Conservation (phyloP, 1,140 invertebrate species). For the Bombus picipes region DNA sequence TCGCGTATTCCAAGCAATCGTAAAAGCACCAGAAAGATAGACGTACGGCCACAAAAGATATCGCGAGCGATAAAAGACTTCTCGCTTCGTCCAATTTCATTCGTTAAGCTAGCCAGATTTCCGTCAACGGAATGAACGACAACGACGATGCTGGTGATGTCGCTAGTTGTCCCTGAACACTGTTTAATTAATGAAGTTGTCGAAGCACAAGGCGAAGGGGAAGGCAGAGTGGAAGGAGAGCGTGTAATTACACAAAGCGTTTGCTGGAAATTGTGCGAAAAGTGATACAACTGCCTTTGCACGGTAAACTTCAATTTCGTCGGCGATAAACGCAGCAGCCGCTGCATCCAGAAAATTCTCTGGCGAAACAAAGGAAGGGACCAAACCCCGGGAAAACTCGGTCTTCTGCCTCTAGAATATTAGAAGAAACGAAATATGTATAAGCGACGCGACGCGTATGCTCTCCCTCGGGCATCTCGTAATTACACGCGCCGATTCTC, state of each 20-base stretch:
- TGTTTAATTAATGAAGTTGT: constrained; percentile 28
- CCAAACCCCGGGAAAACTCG: no score
- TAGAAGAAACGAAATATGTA: no score
- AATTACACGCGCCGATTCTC: no score
- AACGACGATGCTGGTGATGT: not conserved
- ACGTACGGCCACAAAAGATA: no score
- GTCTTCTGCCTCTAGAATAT: no score
- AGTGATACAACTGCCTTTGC: constrained; percentile 6
- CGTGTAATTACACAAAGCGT: constrained; percentile 28
- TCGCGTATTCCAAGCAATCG: no score
- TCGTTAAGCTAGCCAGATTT: not conserved
- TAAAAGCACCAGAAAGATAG: no score
- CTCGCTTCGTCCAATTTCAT: no score
- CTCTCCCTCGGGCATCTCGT: no score
- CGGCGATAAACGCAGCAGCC: constrained; percentile 11
- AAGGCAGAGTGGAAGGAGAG: not conserved
- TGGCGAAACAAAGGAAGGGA: not conserved
- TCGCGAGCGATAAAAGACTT: not conserved
- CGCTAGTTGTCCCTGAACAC: not conserved
- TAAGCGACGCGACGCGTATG: no score
- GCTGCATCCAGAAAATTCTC: not conserved
- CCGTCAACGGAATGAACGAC: not conserved
- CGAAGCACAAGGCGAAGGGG: not conserved
- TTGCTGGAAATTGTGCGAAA: constrained; percentile 21
- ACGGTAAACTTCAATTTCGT: constrained; percentile 29